Base-by-base conservation (phyloP, 2,888 invertebrate species). In the Boloria selene region DNA sequence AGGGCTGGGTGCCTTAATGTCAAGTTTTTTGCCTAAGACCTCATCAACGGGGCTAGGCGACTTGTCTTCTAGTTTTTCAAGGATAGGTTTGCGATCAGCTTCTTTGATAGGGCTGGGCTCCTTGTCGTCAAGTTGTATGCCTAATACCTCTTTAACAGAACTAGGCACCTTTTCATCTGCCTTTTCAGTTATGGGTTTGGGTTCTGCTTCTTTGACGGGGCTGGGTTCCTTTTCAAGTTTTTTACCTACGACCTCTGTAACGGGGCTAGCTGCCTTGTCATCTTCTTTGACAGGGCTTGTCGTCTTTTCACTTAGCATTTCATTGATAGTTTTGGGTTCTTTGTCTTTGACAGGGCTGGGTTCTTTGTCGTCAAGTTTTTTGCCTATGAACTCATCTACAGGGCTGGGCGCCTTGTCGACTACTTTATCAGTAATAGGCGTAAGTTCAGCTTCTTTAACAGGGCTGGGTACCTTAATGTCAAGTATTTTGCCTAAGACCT, bases 71-170 rank as follows among this genome's bases (percentile, higher is more conserved):
- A 4, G 22, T 56, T 58, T 47, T 47, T 13, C n/a, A 3, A 52
- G 6, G 13, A 31, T 2, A 4, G n/a, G 3, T 13, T 16, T 31
- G 0, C 6, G 0, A 13, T 47, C 13, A n/a, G 1, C 6, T 13
- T 62, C 67, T 13, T 70, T 65, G 3, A 52, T 14, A 3, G 63
- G 61, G 16, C 69, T 72, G 1, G 67, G 44, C n/a, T 58, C 31
- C 18, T 70, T 68, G 0, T 70, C 66, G 1, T 67, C 68, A 3
- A 38, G 22, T 56, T 71, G 66, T 0, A 4, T 17, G 13, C 13
- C n/a, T 16, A 7, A 0, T 6, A 5, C 6, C 31, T 31, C 31
- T 6, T 5, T 1, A 7, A 65, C 60, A 14, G 70, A 68, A 44
- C 66, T 73, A 0, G 63, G 44, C n/a, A 14, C 60, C 17, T 70